Base-by-base conservation (phyloP, 2,888 invertebrate species). In the Linyphia triangularis region DNA sequence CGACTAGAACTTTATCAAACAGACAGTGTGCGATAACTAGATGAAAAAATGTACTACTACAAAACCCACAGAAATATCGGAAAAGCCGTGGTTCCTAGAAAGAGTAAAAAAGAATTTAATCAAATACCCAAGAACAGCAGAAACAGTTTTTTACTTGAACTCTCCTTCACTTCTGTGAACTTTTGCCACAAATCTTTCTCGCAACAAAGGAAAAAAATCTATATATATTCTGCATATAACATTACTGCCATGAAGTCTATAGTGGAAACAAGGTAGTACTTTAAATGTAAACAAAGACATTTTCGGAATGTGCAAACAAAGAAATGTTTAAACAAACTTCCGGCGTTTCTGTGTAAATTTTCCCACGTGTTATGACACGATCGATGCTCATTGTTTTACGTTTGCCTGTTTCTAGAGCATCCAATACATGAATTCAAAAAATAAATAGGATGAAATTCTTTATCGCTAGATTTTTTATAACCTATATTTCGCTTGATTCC, bases 221-320 rank as follows among this genome's bases (percentile, higher is more conserved):
- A 43, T 43, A 43, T 13, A 43, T 43, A 43, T 13, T 43, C 43
- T 43, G 43, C 43, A 43, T 43, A 13, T 10, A 33, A 33, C 5
- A 6, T 33, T 69, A 19, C n/a, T 7, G 37, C 37, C 13, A 22
- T 19, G 22, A 69, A 33, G 33, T 26, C 19, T 22, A 22, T 19
- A n/a, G 51, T 16, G 26, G 51, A 43, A 6, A 72, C 37, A 69
- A 10, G 51, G 9, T 7, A 51, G 70, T 72, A n/a, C 40, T 72
- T 72, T 37, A 24, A 26, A 26, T 9, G 26, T 24, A 51, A 43
- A 43, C 43, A 72, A 72, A 72, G 37, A 69, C 13, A 26, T 43
- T 72, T 40, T 26, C 43, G 70, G 70, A 72, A 72, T 33, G 43
- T 72, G 51, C 13, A 72, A 69, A 69, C 69, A 69, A 72, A 26